phyloP scores from a whole-genome alignment of 1,140 invertebrate species.

The Bombyx mori region DNA sequence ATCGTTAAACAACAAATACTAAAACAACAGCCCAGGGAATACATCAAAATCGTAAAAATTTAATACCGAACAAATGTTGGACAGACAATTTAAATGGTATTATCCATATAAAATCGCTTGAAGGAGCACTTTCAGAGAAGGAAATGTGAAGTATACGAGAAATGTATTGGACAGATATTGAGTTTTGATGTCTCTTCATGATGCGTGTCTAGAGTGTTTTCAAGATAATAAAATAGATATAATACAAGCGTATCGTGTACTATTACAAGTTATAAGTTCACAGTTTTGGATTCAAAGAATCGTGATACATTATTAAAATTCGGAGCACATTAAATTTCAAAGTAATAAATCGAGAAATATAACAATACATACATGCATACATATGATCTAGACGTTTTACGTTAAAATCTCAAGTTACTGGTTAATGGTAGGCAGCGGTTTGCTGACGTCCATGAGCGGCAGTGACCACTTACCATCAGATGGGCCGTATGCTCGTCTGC shows the following conservation, averaged over 20 bases:
- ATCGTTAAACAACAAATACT: conserved; percentile 19
- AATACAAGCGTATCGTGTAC: conserved; percentile 21
- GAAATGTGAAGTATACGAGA: conserved; percentile 55
- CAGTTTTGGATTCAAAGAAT: background rate
- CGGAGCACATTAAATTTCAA: too few species aligned
- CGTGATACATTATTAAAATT: too few species aligned
- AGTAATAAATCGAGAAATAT: too few species aligned
- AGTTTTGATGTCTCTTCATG: conserved; percentile 54
- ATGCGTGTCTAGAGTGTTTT: conserved; percentile 41
- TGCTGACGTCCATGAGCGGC: too few species aligned
- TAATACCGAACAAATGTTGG: conserved; percentile 38
- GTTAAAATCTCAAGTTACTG: too few species aligned
- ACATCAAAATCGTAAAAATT: conserved; percentile 36
- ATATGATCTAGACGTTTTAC: too few species aligned
- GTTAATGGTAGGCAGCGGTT: too few species aligned
- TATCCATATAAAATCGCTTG: conserved; percentile 37
- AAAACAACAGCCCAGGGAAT: conserved; percentile 33
- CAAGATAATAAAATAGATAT: conserved; percentile 49
- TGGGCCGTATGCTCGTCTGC: too few species aligned
- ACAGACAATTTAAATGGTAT: conserved; percentile 44
- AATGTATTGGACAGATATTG: conserved; percentile 54
- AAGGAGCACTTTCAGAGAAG: conserved; percentile 26
- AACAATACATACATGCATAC: too few species aligned
- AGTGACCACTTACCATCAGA: too few species aligned
- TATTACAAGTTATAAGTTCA: conserved; percentile 11